Conservation (phyloP, 2,113 vertebrate species). For the Corythornis vintsioides region DNA sequence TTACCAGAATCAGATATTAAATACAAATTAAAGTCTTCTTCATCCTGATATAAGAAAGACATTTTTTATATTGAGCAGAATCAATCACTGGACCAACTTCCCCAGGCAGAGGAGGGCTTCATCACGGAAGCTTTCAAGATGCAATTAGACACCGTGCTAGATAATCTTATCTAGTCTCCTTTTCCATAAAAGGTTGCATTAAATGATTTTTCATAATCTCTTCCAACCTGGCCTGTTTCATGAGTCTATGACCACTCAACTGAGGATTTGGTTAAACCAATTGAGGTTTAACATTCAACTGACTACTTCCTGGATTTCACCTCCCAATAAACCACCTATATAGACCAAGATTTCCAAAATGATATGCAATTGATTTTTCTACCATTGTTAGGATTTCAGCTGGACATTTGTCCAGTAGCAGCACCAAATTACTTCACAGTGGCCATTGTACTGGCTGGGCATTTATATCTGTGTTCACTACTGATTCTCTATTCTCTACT, state of each 20-base stretch:
- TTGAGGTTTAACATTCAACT: background rate
- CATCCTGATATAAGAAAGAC: background rate
- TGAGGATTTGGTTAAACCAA: background rate
- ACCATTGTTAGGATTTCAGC: background rate
- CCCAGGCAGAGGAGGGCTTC: background rate
- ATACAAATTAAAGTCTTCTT: background rate
- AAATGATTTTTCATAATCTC: background rate
- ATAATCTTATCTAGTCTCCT: background rate
- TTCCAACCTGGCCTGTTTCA: background rate
- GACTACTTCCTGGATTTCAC: background rate
- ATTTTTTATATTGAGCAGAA: background rate
- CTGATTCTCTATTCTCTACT: background rate
- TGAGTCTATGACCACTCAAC: background rate
- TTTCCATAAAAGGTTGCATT: background rate
- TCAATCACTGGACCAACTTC: background rate
- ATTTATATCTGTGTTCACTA: background rate
- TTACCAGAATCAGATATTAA: background rate
- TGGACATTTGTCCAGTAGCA: background rate
- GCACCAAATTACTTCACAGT: background rate
- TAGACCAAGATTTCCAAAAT: background rate
- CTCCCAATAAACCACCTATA: background rate
- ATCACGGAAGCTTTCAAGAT: background rate
- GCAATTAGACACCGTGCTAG: background rate
- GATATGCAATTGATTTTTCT: background rate
- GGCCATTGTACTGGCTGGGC: background rate